phyloP scores from a whole-genome alignment of 37 sponge, comb jelly and placozoan species.

The Dysidea cf. avara region DNA sequence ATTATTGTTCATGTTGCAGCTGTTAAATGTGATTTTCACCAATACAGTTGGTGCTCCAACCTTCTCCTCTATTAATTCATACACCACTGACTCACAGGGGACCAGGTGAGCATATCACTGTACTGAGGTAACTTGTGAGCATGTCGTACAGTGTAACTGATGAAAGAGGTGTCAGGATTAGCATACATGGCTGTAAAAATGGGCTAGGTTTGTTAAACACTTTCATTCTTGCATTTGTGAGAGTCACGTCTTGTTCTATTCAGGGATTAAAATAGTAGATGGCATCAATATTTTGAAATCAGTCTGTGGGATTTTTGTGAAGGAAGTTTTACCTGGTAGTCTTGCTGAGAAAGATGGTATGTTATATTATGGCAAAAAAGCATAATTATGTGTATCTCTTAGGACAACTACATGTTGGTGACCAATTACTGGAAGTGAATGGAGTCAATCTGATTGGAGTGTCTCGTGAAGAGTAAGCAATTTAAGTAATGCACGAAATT shows the following conservation, averaged over 20 bases:
- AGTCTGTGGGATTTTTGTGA: conserved; percentile 69
- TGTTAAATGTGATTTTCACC: too few relatives aligned
- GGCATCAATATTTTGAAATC: neutral
- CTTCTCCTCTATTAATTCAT: too few relatives aligned
- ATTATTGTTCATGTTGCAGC: too few relatives aligned
- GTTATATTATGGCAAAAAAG: neutral
- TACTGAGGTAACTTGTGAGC: too few relatives aligned
- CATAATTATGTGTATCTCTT: neutral
- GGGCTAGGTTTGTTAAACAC: conserved; percentile 27
- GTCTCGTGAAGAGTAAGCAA: conserved; percentile 55
- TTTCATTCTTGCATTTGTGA: too few relatives aligned
- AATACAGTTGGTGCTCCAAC: too few relatives aligned
- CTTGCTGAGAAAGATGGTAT: conserved; percentile 61
- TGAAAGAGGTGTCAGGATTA: neutral
- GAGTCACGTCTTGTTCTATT: too few relatives aligned
- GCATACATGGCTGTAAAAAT: conserved; percentile 19
- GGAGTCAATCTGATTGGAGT: conserved; percentile 57
- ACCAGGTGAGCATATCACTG: too few relatives aligned
- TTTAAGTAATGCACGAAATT: too few relatives aligned
- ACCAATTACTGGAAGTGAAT: conserved; percentile 68
- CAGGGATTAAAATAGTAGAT: too few relatives aligned
- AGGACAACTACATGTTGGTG: conserved; percentile 67
- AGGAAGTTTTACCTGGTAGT: conserved; percentile 27
- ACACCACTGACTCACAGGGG: too few relatives aligned
- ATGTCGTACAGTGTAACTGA: too few relatives aligned